Percentiles rank a stretch among this genome's conserved stretches.
phyloP scores from a whole-genome alignment of 2,888 invertebrate species.

The Chaetogeoica ovagalla region DNA sequence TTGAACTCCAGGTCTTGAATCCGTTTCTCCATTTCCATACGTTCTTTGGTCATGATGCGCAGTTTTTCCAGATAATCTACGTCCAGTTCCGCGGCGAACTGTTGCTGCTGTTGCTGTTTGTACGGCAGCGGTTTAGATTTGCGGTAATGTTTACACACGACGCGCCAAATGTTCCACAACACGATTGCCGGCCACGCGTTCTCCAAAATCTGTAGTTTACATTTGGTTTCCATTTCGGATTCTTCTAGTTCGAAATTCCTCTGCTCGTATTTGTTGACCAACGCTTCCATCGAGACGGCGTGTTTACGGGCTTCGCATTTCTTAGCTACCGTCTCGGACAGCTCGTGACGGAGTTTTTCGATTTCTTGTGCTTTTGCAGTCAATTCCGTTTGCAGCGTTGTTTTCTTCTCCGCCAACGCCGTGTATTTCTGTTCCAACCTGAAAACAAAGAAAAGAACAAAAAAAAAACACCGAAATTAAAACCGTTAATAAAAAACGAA shows the following conservation, averaged over 20 bases:
- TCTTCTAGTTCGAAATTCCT: constrained; percentile 63
- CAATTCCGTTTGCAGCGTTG: constrained; percentile 58
- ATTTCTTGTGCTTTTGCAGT: constrained; percentile 57
- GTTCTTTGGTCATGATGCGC: constrained; percentile 63
- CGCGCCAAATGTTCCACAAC: constrained; percentile 62
- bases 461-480: not conserved
- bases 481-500: constrained; percentile 21
- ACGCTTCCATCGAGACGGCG: constrained; percentile 59
- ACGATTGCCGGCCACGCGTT: constrained; percentile 68
- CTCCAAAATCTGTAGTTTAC: constrained; percentile 66
- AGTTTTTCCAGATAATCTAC: constrained; percentile 60
- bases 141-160: constrained; percentile 45
- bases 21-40: constrained; percentile 67
- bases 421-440: constrained; percentile 59
- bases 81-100: not conserved
- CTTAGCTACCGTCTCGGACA: constrained; percentile 56
- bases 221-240: constrained; percentile 63
- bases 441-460: too few species aligned
- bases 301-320: constrained; percentile 57
- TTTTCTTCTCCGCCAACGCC: constrained; percentile 58
- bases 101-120: not conserved
- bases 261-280: constrained; percentile 65
- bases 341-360: constrained; percentile 55
- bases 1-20: constrained; percentile 68
- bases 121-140: not conserved